Evolutionary conservation across 2,797 vertebrate genomes (phyloP), one percentile per base, ranked within the genome.

Genomic region (Chrosomus eos): DNA sequence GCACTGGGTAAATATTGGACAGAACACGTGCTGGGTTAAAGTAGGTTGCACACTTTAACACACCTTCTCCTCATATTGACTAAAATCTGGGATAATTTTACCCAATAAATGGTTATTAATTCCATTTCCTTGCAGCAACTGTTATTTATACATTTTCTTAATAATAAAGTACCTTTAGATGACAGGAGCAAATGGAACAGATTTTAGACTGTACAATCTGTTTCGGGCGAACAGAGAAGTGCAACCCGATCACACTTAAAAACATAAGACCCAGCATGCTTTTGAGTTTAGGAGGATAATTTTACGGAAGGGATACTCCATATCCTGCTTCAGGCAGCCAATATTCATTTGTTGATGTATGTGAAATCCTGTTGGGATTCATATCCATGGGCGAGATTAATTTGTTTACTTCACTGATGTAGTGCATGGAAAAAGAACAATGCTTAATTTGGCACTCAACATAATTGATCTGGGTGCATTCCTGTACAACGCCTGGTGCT

Each of bases 331-430:
- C 86, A 90, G 92, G 91, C 92, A 93, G 90, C 88, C 68, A 53
- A 92, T 90, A 92, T 94, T 92, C 90, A 90, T 93, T 92, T 90
- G 88, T 76, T 94, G 93, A 94, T 94, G 91, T 93, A 94, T 92
- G 92, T 89, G 89, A 91, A 84, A 90, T 90, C 86, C 89, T 60
- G 86, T 91, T 51, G 89, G 91, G 90, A 94, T 91, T 90, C 90
- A 88, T 88, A 87, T 88, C 90, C 85, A 87, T 88, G 88, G 90
- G 45, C 18, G 58, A 88, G 87, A 95, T 94, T 94, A 91, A 94
- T 95, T 93, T 94, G 94, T 95, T 94, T 95, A 94, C 93, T 92
- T 90, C 90, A 88, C 89, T 91, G 92, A 91, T 91, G 89, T 90
- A 91, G 92, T 93, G 92, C 91, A 93, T 93, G 93, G 93, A 93